Percentiles rank a stretch among this genome's conserved stretches.
phyloP scores from a whole-genome alignment of 2,888 invertebrate species.

The Trypoxylon attenuatum region DNA sequence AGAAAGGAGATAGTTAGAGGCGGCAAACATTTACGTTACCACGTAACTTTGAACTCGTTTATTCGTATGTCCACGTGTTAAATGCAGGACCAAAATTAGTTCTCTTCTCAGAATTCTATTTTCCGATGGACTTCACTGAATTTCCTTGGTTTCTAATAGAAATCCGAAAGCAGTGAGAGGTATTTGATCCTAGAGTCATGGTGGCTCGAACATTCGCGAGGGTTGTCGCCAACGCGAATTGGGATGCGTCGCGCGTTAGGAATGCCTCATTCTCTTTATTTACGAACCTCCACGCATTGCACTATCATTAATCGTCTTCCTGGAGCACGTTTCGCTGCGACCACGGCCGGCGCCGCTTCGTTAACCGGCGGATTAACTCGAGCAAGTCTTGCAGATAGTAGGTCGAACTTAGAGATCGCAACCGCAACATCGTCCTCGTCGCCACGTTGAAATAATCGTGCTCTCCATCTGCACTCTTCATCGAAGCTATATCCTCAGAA shows the following conservation, averaged over 20 bases:
- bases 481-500: no score
- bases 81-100: no score
- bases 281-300: not conserved
- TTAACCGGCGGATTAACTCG: not conserved
- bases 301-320: not conserved
- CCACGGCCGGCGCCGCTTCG: not conserved
- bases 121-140: no score
- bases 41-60: no score
- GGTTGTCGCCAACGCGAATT: not conserved
- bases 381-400: not conserved
- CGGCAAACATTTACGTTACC: no score
- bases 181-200: not conserved
- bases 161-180: not conserved
- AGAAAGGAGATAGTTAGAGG: no score
- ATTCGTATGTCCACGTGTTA: no score
- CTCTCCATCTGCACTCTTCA: no score
- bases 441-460: no score
- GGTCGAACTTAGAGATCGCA: not conserved
- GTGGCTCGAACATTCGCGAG: not conserved
- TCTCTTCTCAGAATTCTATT: no score
- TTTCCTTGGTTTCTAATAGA: no score
- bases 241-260: not conserved
- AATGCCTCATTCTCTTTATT: not conserved
- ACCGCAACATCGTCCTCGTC: no score
- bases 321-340: not conserved